Evolutionary conservation across 2,888 invertebrate species (phyloP).

Genomic region (Octodonta nipae): DNA sequence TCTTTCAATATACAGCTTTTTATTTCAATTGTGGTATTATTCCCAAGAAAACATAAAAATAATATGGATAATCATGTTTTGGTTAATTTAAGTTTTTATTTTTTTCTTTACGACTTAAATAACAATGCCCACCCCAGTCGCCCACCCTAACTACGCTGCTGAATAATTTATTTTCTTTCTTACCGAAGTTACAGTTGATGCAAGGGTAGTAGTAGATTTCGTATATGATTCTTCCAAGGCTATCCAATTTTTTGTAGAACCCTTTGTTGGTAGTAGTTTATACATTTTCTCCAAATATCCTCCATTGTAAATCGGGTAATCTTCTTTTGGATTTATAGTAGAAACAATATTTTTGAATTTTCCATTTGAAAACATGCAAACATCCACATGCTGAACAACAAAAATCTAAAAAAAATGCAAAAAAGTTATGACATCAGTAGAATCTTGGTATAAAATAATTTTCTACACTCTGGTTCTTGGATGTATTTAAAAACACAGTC

Average conservation of each 20-base stretch:
- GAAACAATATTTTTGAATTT: slow-evolving; percentile 90
- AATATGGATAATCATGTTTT: too few species aligned
- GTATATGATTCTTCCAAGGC: slow-evolving; percentile 76
- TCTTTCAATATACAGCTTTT: too few species aligned
- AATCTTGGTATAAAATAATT: neutral
- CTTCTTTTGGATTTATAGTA: slow-evolving; percentile 44
- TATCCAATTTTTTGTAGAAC: slow-evolving; percentile 80
- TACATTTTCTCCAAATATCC: slow-evolving; percentile 50
- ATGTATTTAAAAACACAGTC: too few species aligned
- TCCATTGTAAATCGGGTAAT: slow-evolving; percentile 53
- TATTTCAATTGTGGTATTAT: too few species aligned
- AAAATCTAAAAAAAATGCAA: slow-evolving; percentile 46
- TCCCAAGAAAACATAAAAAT: too few species aligned
- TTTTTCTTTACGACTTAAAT: too few species aligned
- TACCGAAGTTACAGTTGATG: slow-evolving; percentile 45
- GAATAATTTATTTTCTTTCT: too few species aligned
- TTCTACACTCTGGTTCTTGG: too few species aligned
- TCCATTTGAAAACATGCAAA: slow-evolving; percentile 89
- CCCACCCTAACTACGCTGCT: too few species aligned
- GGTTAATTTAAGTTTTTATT: too few species aligned
- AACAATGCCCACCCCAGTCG: too few species aligned
- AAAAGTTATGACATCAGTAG: neutral
- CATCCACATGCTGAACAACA: slow-evolving; percentile 80
- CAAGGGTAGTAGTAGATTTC: slow-evolving; percentile 46
- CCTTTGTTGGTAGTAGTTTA: slow-evolving; percentile 56